A percentile compares a stretch with the other conserved stretches of the same genome.
Conservation (phyloP, 2,888 invertebrate genomes). For the Petrolisthes manimaculis region DNA sequence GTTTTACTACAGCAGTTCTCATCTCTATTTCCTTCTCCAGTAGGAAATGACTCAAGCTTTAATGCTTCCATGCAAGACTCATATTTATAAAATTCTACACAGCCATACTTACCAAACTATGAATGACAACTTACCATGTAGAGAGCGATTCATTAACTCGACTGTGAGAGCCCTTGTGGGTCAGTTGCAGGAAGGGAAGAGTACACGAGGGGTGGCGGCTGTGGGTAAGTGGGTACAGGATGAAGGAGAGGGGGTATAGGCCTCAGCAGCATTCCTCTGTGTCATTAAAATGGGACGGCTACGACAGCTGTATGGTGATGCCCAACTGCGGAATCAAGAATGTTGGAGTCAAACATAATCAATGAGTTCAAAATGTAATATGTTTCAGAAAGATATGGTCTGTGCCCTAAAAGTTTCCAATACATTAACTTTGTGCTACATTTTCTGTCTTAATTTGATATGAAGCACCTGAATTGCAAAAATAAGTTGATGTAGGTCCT, state of each 20-base stretch:
- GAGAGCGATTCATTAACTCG: background rate
- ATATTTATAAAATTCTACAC: too few relatives aligned
- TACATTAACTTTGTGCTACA: too few relatives aligned
- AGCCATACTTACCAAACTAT: too few relatives aligned
- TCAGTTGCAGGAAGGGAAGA: background rate
- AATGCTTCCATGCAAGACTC: too few relatives aligned
- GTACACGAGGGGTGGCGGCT: background rate
- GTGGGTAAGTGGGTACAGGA: background rate
- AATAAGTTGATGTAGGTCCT: background rate
- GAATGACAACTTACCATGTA: too few relatives aligned
- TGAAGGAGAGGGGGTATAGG: background rate
- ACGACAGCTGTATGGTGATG: background rate
- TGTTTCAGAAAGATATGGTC: too few relatives aligned
- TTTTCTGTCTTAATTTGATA: background rate
- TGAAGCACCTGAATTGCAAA: background rate
- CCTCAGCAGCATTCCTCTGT: background rate
- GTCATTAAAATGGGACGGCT: background rate
- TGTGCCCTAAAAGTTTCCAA: too few relatives aligned
- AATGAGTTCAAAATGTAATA: too few relatives aligned
- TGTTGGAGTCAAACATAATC: background rate
- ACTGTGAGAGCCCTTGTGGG: background rate
- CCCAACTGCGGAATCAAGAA: background rate
- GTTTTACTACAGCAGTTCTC: too few relatives aligned
- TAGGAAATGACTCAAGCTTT: too few relatives aligned
- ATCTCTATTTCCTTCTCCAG: too few relatives aligned